Conservation (phyloP, 2,113 vertebrate species). For the Deroptyus accipitrinus region DNA sequence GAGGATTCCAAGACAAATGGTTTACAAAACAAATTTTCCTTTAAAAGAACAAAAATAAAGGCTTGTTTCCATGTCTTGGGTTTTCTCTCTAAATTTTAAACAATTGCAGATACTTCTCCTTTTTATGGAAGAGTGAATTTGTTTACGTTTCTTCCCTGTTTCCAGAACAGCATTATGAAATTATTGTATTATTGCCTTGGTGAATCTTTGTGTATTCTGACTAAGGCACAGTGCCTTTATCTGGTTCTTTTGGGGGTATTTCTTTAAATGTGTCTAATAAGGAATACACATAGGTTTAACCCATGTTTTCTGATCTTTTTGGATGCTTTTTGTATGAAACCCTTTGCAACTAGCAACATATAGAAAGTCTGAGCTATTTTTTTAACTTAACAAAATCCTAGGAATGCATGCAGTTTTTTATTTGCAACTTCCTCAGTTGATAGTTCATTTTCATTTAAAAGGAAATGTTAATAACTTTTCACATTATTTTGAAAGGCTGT, state of each 20-base stretch:
- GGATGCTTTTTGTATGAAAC: background rate
- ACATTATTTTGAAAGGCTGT: background rate
- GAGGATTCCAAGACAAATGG: background rate
- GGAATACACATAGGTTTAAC: background rate
- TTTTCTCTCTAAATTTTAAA: conserved; percentile 21
- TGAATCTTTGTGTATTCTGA: background rate
- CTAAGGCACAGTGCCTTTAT: background rate
- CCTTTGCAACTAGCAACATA: background rate
- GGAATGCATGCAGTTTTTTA: background rate
- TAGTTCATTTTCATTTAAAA: background rate
- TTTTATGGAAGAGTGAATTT: conserved; percentile 52
- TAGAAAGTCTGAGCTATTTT: background rate
- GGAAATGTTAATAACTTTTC: background rate
- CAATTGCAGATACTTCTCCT: conserved; percentile 41
- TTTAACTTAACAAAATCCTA: background rate
- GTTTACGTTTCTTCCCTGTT: conserved; percentile 19
- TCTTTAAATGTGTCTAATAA: background rate
- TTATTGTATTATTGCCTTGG: background rate
- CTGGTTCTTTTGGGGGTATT: background rate
- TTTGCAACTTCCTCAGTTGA: background rate
- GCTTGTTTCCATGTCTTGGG: background rate
- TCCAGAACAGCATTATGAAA: conserved; percentile 12
- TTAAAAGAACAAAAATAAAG: background rate
- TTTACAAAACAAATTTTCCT: conserved; percentile 1
- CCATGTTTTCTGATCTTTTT: background rate